Evolutionary conservation across 2,113 vertebrate genomes (phyloP).

Genomic region (Pitta sordida): DNA sequence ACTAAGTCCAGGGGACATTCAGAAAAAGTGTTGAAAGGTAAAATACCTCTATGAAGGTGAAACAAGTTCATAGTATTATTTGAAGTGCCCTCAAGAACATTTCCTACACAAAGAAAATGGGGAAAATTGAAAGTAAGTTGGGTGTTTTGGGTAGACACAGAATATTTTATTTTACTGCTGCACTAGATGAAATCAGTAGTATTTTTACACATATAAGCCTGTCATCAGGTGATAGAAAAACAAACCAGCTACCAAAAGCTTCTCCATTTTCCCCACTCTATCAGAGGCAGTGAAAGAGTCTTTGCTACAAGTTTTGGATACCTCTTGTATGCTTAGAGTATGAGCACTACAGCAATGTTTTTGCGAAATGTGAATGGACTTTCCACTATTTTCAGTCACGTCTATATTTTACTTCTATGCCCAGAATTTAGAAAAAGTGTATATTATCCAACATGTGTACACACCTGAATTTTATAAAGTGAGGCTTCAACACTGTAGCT

Average conservation of each 20-base stretch:
- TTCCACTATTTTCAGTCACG: neutral
- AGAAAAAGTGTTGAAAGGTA: neutral
- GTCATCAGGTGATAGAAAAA: neutral
- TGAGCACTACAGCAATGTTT: rapidly evolving
- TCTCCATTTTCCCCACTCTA: neutral
- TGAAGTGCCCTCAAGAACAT: neutral
- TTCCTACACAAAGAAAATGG: neutral
- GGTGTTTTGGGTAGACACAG: neutral
- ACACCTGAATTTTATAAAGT: neutral
- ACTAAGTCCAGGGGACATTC: neutral
- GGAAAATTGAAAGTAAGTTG: neutral
- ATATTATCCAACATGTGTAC: neutral
- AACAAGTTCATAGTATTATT: neutral
- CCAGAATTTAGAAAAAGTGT: neutral
- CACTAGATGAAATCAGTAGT: neutral
- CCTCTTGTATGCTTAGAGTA: neutral
- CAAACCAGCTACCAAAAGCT: neutral
- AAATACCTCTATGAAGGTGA: neutral
- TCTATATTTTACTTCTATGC: neutral
- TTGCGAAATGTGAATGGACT: neutral
- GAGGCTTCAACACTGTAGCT: neutral
- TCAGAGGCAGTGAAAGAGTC: neutral
- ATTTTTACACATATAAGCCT: neutral
- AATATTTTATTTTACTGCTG: neutral
- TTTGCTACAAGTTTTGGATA: neutral